Conservation (phyloP, 2,888 invertebrate species). For the Eueremaeus valkanovi region DNA sequence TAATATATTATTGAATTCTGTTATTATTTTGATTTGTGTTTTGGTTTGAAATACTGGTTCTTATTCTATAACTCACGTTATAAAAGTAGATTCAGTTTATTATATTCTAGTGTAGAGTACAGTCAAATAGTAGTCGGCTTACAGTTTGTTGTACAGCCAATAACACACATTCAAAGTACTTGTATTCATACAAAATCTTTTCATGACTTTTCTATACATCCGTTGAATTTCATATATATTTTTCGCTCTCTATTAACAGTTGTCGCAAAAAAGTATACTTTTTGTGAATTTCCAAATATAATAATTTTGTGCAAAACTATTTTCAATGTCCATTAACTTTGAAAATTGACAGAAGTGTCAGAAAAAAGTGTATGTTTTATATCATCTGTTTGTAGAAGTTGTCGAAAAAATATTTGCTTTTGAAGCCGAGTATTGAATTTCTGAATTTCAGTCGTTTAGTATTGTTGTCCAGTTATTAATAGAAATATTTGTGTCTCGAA, state of each 20-base stretch:
- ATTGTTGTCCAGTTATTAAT: too few species aligned
- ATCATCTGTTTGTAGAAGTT: not conserved
- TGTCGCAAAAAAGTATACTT: not conserved
- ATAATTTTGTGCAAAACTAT: slow-evolving; percentile 9
- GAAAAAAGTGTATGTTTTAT: slow-evolving; percentile 26
- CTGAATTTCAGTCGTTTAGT: not conserved
- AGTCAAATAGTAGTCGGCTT: not conserved
- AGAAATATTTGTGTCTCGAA: not conserved
- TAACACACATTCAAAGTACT: not conserved
- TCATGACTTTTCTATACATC: not conserved
- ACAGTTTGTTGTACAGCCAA: not conserved
- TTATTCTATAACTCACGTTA: not conserved
- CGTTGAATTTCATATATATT: not conserved
- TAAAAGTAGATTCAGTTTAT: not conserved
- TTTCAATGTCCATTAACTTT: slow-evolving; percentile 9
- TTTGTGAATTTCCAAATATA: not conserved
- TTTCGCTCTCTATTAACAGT: too few species aligned
- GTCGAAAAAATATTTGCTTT: not conserved
- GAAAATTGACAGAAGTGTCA: slow-evolving; percentile 25
- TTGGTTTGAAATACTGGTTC: slow-evolving; percentile 9
- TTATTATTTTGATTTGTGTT: too few species aligned
- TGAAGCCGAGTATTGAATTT: not conserved
- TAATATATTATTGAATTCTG: too few species aligned
- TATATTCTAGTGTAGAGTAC: not conserved
- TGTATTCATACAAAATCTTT: not conserved